Percentiles rank a stretch among this genome's conserved stretches.
These are phyloP conservation scores for Episyrphus balteatus DNA, from an alignment of 1,140 invertebrate species.

Conservation along the genomic window DNA sequence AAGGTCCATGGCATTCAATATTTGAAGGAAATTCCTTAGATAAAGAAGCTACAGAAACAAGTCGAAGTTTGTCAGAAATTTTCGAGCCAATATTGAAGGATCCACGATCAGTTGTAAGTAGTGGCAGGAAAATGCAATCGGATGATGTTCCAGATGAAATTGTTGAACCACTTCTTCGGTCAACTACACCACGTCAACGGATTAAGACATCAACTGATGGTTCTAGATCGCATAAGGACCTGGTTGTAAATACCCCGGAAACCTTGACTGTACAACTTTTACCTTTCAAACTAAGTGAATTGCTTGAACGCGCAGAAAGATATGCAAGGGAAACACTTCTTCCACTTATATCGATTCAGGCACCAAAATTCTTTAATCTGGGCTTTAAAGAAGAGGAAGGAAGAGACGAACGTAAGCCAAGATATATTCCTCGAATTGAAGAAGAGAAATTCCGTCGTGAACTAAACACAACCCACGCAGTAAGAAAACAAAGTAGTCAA, in stretches of 20 bases:
- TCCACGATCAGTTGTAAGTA: slow-evolving; percentile 13
- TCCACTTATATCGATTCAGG: slow-evolving; percentile 63
- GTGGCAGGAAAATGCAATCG: slow-evolving; percentile 27
- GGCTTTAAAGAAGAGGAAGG: slow-evolving; percentile 12
- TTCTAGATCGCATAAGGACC: neutral
- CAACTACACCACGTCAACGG: slow-evolving; percentile 40
- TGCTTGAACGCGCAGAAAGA: slow-evolving; percentile 67
- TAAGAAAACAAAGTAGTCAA: slow-evolving; percentile 1
- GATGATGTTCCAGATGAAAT: slow-evolving; percentile 42
- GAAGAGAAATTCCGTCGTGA: slow-evolving; percentile 15
- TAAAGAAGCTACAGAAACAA: slow-evolving; percentile 40
- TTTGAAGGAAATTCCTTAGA: slow-evolving; percentile 40
- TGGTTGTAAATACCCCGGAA: slow-evolving; percentile 4
- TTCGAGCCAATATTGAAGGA: slow-evolving; percentile 32
- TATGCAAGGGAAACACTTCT: slow-evolving; percentile 64
- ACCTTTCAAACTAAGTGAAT: slow-evolving; percentile 59
- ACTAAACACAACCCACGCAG: neutral
- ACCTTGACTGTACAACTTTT: slow-evolving; percentile 63
- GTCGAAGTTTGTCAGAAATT: slow-evolving; percentile 50
- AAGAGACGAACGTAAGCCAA: slow-evolving; percentile 22
- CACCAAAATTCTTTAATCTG: slow-evolving; percentile 49
- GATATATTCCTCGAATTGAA: slow-evolving; percentile 34
- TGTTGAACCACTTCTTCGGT: slow-evolving; percentile 56
- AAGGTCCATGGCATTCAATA: slow-evolving; percentile 40
- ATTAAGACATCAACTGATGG: neutral